Percentiles rank a stretch among this genome's conserved stretches.
Evolutionary conservation across 1,140 invertebrate genomes (phyloP).

Genomic region (Asbolus verrucosus): DNA sequence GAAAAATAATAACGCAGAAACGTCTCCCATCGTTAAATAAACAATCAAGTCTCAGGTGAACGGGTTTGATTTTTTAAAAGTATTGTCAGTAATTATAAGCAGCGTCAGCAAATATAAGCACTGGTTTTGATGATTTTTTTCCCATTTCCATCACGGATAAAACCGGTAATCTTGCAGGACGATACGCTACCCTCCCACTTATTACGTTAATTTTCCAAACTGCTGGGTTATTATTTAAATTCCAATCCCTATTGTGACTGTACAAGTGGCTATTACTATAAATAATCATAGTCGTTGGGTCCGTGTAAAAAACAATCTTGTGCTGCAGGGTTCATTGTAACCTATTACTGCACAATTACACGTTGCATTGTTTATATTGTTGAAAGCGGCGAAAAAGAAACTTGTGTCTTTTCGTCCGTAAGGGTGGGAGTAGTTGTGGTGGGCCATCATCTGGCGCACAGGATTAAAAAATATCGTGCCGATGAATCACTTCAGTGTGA

Average conservation of each 20-base stretch:
- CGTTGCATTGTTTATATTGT: slow-evolving; percentile 18
- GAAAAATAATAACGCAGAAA: too few species aligned
- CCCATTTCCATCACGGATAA: slow-evolving; percentile 17
- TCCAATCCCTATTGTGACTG: slow-evolving; percentile 56
- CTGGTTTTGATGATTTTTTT: slow-evolving; percentile 23
- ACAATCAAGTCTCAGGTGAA: not conserved
- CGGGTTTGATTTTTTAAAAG: not conserved
- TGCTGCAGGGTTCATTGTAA: slow-evolving; percentile 52
- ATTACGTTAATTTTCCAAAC: slow-evolving; percentile 55
- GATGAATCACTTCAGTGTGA: slow-evolving; percentile 43
- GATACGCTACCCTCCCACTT: slow-evolving; percentile 46
- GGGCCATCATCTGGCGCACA: slow-evolving; percentile 22
- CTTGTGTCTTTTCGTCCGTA: slow-evolving; percentile 42
- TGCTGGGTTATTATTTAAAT: slow-evolving; percentile 53
- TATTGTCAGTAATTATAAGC: not conserved
- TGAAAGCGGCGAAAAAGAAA: not conserved
- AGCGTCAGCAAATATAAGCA: slow-evolving; percentile 11
- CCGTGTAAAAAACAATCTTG: slow-evolving; percentile 45
- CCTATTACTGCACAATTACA: slow-evolving; percentile 40
- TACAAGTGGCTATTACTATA: slow-evolving; percentile 58
- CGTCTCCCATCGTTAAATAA: not conserved
- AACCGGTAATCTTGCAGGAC: slow-evolving; percentile 45
- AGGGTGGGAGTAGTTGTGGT: too few species aligned
- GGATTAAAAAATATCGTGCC: slow-evolving; percentile 24
- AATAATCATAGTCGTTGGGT: slow-evolving; percentile 56